These are phyloP conservation scores for Grapholita molesta DNA, from an alignment of 1,140 invertebrate species.

Conservation along the genomic window DNA sequence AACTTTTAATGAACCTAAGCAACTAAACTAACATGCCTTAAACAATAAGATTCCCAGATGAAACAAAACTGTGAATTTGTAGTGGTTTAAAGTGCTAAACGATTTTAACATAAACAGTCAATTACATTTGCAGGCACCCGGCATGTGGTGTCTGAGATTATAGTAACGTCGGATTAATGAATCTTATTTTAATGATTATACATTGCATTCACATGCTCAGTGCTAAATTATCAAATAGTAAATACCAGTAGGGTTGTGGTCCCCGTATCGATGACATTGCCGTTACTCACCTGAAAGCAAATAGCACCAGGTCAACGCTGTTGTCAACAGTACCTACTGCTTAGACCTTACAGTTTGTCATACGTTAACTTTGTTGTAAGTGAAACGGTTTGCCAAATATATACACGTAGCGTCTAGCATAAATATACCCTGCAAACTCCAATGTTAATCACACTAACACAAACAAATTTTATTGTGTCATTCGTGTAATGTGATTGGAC, in stretches of 20 bases:
- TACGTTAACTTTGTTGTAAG: not conserved
- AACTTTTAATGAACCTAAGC: not conserved
- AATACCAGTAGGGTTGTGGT: constrained; percentile 72
- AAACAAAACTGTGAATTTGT: constrained; percentile 12
- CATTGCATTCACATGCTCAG: constrained; percentile 48
- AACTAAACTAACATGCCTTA: not conserved
- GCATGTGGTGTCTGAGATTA: not conserved
- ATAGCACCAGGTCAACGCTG: not conserved
- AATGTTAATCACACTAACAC: not conserved
- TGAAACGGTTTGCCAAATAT: not conserved
- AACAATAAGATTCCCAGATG: constrained; percentile 9
- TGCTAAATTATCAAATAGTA: constrained; percentile 51
- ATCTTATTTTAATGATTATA: constrained; percentile 1
- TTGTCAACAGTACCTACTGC: not conserved
- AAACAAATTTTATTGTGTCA: not conserved
- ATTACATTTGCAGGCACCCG: constrained; percentile 29
- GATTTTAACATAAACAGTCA: constrained; percentile 8
- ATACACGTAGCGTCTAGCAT: not conserved
- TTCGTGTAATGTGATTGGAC: not conserved
- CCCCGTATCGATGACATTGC: constrained; percentile 76
- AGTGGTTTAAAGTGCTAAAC: constrained; percentile 10
- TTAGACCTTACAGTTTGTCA: constrained; percentile 4
- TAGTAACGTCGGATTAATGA: not conserved
- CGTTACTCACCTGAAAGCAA: constrained; percentile 73
- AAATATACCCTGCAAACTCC: not conserved